phyloP scores from a whole-genome alignment of 1,140 invertebrate species.

The Aphelinus certus region DNA sequence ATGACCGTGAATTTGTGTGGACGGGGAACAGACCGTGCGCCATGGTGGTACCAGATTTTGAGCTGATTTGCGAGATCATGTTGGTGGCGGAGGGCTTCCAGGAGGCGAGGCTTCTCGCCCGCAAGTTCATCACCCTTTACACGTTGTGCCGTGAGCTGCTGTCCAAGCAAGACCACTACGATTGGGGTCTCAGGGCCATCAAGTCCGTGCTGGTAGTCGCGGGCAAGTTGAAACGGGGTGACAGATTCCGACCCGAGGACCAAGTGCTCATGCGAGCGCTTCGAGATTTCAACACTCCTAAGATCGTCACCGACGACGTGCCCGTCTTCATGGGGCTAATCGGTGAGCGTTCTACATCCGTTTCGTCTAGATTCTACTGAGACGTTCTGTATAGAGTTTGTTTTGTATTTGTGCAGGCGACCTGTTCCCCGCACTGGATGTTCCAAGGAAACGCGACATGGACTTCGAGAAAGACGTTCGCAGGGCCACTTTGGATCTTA shows the following conservation, averaged over 20 bases:
- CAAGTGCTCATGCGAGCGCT: slow-evolving; percentile 86
- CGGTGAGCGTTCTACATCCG: slow-evolving; percentile 52
- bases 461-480: slow-evolving; percentile 86
- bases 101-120: slow-evolving; percentile 84
- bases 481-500: slow-evolving; percentile 81
- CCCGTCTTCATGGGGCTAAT: slow-evolving; percentile 92
- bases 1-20: no score
- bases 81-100: slow-evolving; percentile 92
- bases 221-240: slow-evolving; percentile 80
- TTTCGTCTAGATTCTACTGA: no score
- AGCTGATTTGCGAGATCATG: slow-evolving; percentile 94
- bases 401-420: slow-evolving; percentile 65
- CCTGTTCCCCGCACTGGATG: slow-evolving; percentile 88
- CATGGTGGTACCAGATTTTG: slow-evolving; percentile 94
- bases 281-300: slow-evolving; percentile 92
- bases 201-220: slow-evolving; percentile 93
- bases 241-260: slow-evolving; percentile 77
- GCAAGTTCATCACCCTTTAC: slow-evolving; percentile 92
- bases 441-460: slow-evolving; percentile 82
- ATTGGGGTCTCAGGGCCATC: slow-evolving; percentile 93
- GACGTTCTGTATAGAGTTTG: no score
- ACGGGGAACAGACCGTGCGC: slow-evolving; percentile 78
- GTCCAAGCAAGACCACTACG: slow-evolving; percentile 94
- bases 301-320: slow-evolving; percentile 90
- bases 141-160: slow-evolving; percentile 86